Base-by-base conservation (phyloP, 2,797 vertebrate species). In the Sebastes wilsoni region DNA sequence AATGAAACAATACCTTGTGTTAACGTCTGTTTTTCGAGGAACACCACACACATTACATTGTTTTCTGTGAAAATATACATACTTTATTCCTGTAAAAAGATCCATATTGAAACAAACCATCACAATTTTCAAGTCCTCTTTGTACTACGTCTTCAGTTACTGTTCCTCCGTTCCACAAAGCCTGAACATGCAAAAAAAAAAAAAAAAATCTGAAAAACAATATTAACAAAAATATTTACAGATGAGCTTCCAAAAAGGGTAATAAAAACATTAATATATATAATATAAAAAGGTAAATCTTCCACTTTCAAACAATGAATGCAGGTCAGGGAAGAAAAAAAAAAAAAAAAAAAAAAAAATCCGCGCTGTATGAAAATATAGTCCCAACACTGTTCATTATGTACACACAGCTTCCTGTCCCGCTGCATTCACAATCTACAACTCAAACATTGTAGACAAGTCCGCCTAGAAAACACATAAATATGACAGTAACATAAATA, bases 61-160 rank as follows among this genome's bases (percentile, higher is more conserved):
- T 67, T 93, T 96, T 90, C 79, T 96, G 95, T 94, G 94, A 97
- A 97, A 97, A 97, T 97, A 97, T 89, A 97, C 91, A 94, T 92
- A 93, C 90, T 97, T 97, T 96, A 96, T 96, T 97, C 90, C 86
- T 89, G 95, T 96, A 96, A 96, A 96, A 96, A 96, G 94, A 92
- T 92, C 89, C 92, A 90, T 93, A 86, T 85, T 89, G 88, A 94
- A 93, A 94, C 89, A 94, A 91, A 91, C 85, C 76, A 66, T 85
- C 90, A 92, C 92, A 90, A 82, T 80, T 92, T 91, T 87, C 93
- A 93, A 90, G 88, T 92, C 89, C 79, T 87, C 77, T 87, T 80
- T 84, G 88, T 79, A 75, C 87, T 85, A 93, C 81, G 69, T 83
- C 83, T 80, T 86, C 42, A 84, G 55, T 80, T 70, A 90, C 75